Evolutionary conservation across 2,797 vertebrate genomes (phyloP).

Genomic region (Falco rusticolus): DNA sequence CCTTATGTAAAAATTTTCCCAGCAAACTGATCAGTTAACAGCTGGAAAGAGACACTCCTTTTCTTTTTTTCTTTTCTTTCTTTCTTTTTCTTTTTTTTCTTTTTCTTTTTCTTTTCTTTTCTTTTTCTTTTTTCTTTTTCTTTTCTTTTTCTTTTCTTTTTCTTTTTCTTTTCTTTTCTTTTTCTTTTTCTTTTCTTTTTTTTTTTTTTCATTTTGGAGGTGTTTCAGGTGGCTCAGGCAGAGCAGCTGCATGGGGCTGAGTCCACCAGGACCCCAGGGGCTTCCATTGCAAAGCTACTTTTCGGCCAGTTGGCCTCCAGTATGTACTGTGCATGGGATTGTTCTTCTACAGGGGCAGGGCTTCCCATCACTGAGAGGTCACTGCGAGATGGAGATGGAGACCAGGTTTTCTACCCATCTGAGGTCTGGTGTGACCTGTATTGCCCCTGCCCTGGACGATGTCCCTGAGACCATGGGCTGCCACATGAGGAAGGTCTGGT

Average conservation of each 20-base stretch:
- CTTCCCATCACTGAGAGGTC: background rate
- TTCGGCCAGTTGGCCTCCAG: background rate
- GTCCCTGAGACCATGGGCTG: background rate
- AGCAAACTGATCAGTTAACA: background rate
- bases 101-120: conserved; percentile 23
- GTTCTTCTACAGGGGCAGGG: background rate
- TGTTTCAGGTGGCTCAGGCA: background rate
- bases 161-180: background rate
- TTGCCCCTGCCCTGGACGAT: background rate
- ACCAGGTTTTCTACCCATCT: background rate
- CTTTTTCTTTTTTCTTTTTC: background rate
- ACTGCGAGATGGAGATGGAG: accelerated
- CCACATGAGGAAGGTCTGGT: accelerated
- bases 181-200: conserved; percentile 15
- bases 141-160: too few species aligned
- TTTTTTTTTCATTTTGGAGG: background rate
- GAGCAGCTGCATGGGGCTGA: background rate
- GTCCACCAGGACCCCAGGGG: background rate
- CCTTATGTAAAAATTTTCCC: background rate
- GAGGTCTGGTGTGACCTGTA: accelerated
- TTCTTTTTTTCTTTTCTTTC: too few species aligned
- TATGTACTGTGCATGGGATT: background rate
- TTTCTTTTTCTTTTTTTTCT: background rate
- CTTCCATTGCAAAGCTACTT: background rate
- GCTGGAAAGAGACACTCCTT: background rate